Conservation (phyloP, 2,113 vertebrate genomes). For the Hyla sarda region DNA sequence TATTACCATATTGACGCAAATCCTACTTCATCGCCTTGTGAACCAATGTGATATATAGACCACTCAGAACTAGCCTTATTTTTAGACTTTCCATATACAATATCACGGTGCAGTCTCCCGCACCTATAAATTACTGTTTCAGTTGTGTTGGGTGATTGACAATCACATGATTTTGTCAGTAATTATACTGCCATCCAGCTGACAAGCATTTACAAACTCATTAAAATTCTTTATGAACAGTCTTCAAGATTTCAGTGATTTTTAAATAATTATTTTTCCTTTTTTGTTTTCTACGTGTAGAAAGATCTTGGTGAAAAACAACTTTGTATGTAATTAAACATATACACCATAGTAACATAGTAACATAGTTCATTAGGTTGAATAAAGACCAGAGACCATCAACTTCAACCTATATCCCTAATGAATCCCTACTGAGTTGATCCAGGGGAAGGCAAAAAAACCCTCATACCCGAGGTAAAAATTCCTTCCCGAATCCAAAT, state of each 20-base stretch:
- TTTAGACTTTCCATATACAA: neutral
- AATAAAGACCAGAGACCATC: too few relatives aligned
- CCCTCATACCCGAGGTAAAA: too few relatives aligned
- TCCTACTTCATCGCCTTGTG: neutral
- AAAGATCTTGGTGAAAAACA: neutral
- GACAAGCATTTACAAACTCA: slow-evolving; percentile 13
- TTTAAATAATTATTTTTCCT: slow-evolving; percentile 4
- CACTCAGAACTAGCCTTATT: slow-evolving; percentile 2
- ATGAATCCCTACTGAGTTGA: too few relatives aligned
- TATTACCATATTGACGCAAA: neutral
- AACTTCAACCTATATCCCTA: too few relatives aligned
- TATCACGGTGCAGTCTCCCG: neutral
- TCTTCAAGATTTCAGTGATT: neutral
- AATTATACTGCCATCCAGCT: slow-evolving; percentile 1
- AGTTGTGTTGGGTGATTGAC: neutral
- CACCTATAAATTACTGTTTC: neutral
- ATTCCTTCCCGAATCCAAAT: too few relatives aligned
- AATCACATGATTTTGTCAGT: neutral
- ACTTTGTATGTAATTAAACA: neutral
- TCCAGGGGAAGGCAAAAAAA: too few relatives aligned
- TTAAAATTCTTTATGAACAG: neutral
- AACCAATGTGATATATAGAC: neutral
- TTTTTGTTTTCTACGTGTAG: neutral
- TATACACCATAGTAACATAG: too few relatives aligned
- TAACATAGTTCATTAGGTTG: too few relatives aligned